Percentiles rank a stretch among this genome's conserved stretches.
Conservation (phyloP, 2,797 vertebrate species). For the Microctenopoma stevenorrisi region DNA sequence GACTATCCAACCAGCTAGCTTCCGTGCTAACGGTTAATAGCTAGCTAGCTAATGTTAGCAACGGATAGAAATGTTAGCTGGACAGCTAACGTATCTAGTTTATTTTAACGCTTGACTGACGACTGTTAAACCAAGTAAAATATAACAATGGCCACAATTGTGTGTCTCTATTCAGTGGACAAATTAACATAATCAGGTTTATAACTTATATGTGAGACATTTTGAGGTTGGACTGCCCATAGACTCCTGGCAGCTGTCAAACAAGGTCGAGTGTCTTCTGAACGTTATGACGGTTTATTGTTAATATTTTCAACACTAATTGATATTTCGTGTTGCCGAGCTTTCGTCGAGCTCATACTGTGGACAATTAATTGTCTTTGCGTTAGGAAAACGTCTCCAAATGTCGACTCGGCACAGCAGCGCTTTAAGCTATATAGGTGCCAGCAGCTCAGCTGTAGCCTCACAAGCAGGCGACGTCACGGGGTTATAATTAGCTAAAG, state of each 20-base stretch:
- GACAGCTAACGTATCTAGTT: conserved; percentile 47
- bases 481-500: conserved; percentile 84
- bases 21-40: conserved; percentile 64
- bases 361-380: conserved; percentile 28
- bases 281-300: conserved; percentile 20
- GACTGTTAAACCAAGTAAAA: background rate
- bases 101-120: conserved; percentile 17
- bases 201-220: conserved; percentile 13
- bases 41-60: conserved; percentile 73
- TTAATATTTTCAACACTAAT: background rate
- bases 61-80: conserved; percentile 60
- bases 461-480: conserved; percentile 81
- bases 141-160: too few relatives aligned
- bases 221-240: conserved; percentile 30
- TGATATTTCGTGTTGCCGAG: background rate
- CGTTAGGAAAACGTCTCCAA: conserved; percentile 48
- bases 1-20: conserved; percentile 71
- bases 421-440: conserved; percentile 52
- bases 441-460: conserved; percentile 76
- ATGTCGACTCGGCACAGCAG: conserved; percentile 52
- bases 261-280: conserved; percentile 70
- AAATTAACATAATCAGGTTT: background rate
- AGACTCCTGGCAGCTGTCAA: conserved; percentile 80
- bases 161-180: background rate
- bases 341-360: background rate